Evolutionary conservation across 2,888 invertebrate species (phyloP), one percentile per base, ranked within the genome.

Genomic region (Tyria jacobaeae): DNA sequence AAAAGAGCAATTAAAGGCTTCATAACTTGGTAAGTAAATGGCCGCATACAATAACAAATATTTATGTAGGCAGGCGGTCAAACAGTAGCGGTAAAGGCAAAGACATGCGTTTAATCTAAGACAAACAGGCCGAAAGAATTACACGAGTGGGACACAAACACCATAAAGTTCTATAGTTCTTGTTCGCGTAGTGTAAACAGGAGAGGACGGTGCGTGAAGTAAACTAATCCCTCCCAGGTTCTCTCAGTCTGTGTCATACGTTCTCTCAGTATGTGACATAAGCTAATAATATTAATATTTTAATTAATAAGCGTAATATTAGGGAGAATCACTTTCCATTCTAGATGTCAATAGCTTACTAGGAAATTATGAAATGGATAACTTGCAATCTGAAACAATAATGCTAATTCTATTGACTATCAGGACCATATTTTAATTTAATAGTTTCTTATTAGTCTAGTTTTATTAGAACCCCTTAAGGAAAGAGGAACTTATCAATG

Each of bases 31-130:
- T 81, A 83, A 86, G 88, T 86, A 89, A 89, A 88, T 88, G 87
- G 85, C 81, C 86, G 86, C 86, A 84, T 88, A 84, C 85, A 86
- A 78, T 83, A 78, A 83, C 88, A 87, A 90, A 91, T 92, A 88
- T 93, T 94, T 88, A 89, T 85, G 82, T 87, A 89, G 87, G 91
- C 85, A 80, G 84, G 69, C 79, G 83, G 82, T 86, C 85, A 92
- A 92, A 91, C 92, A 91, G 92, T 91, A 92, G 91, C 90, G 85
- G 84, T 90, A 88, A 90, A 90, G 90, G 91, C 90, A 89, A 89
- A 91, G 91, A 92, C 90, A 91, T 89, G 86, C 87, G 90, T 87
- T 90, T 91, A 92, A 91, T 92, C 91, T 89, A 91, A 90, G 84
- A 86, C 85, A 93, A 93, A 92, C 91, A 91, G 79, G 80, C 85